These are phyloP conservation scores for Poecilus cupreus DNA, from an alignment of 2,888 invertebrate species.

Conservation along the genomic window DNA sequence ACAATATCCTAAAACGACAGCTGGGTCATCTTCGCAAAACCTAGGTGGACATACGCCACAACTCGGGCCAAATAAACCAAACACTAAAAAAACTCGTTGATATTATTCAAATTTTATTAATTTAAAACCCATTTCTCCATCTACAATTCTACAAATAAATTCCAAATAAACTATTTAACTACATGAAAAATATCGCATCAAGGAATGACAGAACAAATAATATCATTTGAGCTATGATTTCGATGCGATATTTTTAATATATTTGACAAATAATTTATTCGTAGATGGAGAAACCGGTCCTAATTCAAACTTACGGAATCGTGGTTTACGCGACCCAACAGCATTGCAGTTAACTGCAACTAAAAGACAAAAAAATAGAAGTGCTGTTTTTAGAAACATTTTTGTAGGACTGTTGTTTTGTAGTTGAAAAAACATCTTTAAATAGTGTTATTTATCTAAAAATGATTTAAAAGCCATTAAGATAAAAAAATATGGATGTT, in stretches of 20 bases:
- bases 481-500: slow-evolving; percentile 10
- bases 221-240: too few relatives aligned
- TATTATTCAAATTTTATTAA: too few relatives aligned
- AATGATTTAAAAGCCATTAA: slow-evolving; percentile 42
- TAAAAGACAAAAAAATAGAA: slow-evolving; percentile 72
- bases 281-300: too few relatives aligned
- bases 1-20: slow-evolving; percentile 79
- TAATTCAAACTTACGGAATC: slow-evolving; percentile 19
- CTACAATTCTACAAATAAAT: too few relatives aligned
- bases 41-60: slow-evolving; percentile 77
- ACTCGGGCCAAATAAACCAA: background rate
- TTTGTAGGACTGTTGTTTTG: slow-evolving; percentile 25
- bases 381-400: slow-evolving; percentile 18
- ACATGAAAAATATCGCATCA: background rate
- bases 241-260: too few relatives aligned
- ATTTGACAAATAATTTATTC: too few relatives aligned
- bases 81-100: too few relatives aligned
- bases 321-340: slow-evolving; percentile 68
- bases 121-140: too few relatives aligned
- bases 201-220: background rate
- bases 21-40: slow-evolving; percentile 78
- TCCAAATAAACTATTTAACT: background rate
- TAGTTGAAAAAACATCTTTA: slow-evolving; percentile 48
- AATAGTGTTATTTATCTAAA: slow-evolving; percentile 25
- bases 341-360: slow-evolving; percentile 65